Evolutionary conservation across 2,113 vertebrate species (phyloP), one percentile per base, ranked within the genome.

Genomic region (Smithornis capensis): DNA sequence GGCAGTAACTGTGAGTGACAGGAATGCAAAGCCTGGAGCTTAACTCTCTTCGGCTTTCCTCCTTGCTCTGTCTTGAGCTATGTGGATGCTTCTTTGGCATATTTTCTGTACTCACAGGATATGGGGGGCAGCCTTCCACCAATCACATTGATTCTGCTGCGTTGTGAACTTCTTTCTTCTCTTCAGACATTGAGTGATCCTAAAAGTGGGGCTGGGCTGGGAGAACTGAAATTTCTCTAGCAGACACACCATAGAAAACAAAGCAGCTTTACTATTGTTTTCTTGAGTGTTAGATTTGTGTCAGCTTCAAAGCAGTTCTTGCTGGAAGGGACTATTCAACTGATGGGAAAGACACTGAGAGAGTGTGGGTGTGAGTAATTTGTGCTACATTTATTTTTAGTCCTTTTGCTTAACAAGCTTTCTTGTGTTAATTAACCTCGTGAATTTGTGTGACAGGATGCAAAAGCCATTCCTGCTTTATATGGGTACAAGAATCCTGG

Each of bases 351-450:
- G 57, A 65, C 40, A 31, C 24, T 68, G n/a, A 60, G 78, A 85
- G 31, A 21, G 10, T 38, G 81, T 64, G 87, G 67, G 70, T 71
- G 60, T 64, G 56, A 93, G 47, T 75, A 55, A 56, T 82, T 75
- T 62, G 14, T 73, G 25, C 23, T 76, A 33, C 33, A 59, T 84
- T 87, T 87, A 29, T 81, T 80, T 70, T 83, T 81, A 75, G 40
- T 19, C 38, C 35, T 82, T 71, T 37, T 78, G 19, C 8, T 85
- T 75, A 74, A 74, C 27, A 70, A 71, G 23, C 6, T 84, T 64
- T 50, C 25, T 19, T n/a, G 37, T 49, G 69, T 65, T 87, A 92
- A 91, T 91, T 92, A 95, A 94, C 9, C 44, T 40, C 38, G 23
- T 68, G 28, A 89, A 45, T 56, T 44, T 83, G 12, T 45, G 23